A percentile compares a stretch with the other conserved stretches of the same genome.
Evolutionary conservation across 1,140 invertebrate species (phyloP).

Genomic region (Drosophila repleta): DNA sequence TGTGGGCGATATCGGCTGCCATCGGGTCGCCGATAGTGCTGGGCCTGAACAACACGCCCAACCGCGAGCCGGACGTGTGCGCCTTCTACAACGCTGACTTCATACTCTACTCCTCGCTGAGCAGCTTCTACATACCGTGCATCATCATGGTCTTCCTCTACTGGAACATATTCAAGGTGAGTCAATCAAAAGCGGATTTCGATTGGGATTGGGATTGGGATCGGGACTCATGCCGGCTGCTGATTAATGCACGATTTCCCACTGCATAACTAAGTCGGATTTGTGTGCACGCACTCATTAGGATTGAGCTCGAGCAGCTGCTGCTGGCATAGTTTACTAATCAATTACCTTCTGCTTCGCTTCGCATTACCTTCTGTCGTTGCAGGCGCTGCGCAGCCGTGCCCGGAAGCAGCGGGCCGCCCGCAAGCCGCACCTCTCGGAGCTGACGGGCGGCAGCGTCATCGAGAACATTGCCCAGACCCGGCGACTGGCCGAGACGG

Average conservation of each 20-base stretch:
- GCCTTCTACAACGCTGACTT: slow-evolving; percentile 99
- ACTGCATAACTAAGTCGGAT: slow-evolving; percentile 40
- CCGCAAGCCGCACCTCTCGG: slow-evolving; percentile 89
- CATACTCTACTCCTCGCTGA: slow-evolving; percentile 98
- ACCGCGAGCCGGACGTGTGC: slow-evolving; percentile 91
- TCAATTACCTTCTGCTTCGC: not conserved
- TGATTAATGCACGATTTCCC: slow-evolving; percentile 60
- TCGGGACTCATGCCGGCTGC: slow-evolving; percentile 15
- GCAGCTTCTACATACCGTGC: slow-evolving; percentile 99
- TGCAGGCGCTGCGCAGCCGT: slow-evolving; percentile 89
- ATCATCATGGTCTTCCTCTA: slow-evolving; percentile 99
- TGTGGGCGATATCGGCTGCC: slow-evolving; percentile 97
- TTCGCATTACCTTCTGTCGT: not conserved
- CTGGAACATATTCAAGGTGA: slow-evolving; percentile 98
- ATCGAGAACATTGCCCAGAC: slow-evolving; percentile 95
- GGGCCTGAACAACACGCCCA: slow-evolving; percentile 95
- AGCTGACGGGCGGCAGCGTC: slow-evolving; percentile 91
- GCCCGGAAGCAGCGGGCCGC: slow-evolving; percentile 91
- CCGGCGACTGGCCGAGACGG: slow-evolving; percentile 91
- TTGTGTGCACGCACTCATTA: slow-evolving; percentile 57
- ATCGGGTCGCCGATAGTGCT: slow-evolving; percentile 99
- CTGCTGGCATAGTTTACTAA: not conserved
- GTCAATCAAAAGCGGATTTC: slow-evolving; percentile 57
- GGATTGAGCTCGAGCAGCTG: not conserved
- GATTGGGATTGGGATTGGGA: slow-evolving; percentile 41